Base-by-base conservation (phyloP, 2,888 invertebrate species). In the Hypolimnas misippus region DNA sequence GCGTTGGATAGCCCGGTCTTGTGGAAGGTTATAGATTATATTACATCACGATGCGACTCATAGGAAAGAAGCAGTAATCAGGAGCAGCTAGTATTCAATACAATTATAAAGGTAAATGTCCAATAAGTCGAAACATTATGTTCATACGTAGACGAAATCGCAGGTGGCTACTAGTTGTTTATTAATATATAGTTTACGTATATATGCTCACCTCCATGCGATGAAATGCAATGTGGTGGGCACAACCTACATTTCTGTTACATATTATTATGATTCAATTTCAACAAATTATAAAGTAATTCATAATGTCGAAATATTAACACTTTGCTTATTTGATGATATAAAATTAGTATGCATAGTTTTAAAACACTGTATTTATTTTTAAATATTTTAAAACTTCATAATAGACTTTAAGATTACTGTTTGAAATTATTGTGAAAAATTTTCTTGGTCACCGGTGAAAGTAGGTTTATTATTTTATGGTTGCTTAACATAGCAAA, bases 181-280 rank as follows among this genome's bases (percentile, higher is more conserved):
- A n/a, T n/a, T n/a, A n/a, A n/a, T n/a, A n/a, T n/a, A n/a, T n/a
- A n/a, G n/a, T 38, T 38, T 38, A n/a, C 35, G 35, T 38, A 4
- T 4, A 38, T 4, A 38, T 12, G 10, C 35, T 38, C 5, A 25
- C 25, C 25, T 25, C 5, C 5, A 25, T 25, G 5, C 25, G n/a
- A 38, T 38, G 4, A 38, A 38, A 38, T 46, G n/a, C 21, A 12
- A n/a, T 5, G 44, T 12, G 12, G 12, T 46, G 44, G n/a, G 12
- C 44, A 46, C n/a, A 46, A 46, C 19, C 44, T 46, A 46, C 21
- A 46, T 21, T 46, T 46, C 6, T 21, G 21, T 21, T 46, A 12
- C 44, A 19, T 21, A 46, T 46, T 46, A 46, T 46, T 40, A 14
- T 14, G 14, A 21, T 21, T 12, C 21, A 21, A 12, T 46, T 46